These are phyloP conservation scores for Eilema caniola DNA, from an alignment of 2,888 invertebrate species.

Conservation along the genomic window DNA sequence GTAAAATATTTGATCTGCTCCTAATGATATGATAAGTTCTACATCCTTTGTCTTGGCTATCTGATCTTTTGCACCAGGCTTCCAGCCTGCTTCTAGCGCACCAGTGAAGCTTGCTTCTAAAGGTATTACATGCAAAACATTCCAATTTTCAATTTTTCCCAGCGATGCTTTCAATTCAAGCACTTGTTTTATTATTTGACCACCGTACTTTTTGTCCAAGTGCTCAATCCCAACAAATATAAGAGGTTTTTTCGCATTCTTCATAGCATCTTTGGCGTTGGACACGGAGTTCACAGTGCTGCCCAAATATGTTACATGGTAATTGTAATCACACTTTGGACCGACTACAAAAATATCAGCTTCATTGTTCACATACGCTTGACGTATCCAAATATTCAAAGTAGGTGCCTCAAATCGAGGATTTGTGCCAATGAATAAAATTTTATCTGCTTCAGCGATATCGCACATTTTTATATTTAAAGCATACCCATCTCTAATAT, in stretches of 20 bases:
- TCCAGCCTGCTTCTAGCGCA: slow-evolving; percentile 98
- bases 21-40: slow-evolving; percentile 94
- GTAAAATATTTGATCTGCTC: slow-evolving; percentile 95
- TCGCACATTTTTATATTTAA: slow-evolving; percentile 91
- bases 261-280: slow-evolving; percentile 46
- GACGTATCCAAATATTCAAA: slow-evolving; percentile 97
- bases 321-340: slow-evolving; percentile 95
- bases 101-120: slow-evolving; percentile 97
- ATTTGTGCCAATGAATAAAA: slow-evolving; percentile 98
- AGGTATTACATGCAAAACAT: slow-evolving; percentile 95
- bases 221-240: slow-evolving; percentile 75
- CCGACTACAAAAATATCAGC: slow-evolving; percentile 95
- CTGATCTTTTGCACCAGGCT: slow-evolving; percentile 88
- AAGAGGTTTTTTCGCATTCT: slow-evolving; percentile 67
- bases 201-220: slow-evolving; percentile 52
- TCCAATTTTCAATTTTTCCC: slow-evolving; percentile 55
- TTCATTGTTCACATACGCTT: slow-evolving; percentile 96
- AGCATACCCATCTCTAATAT: slow-evolving; percentile 74
- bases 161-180: slow-evolving; percentile 44
- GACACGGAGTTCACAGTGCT: slow-evolving; percentile 49
- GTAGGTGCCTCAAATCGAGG: slow-evolving; percentile 99
- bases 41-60: slow-evolving; percentile 87
- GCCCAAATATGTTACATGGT: slow-evolving; percentile 80
- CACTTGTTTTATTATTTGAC: slow-evolving; percentile 59
- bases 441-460: slow-evolving; percentile 90